Percentiles rank a stretch among this genome's conserved stretches.
Conservation (phyloP, 2,888 invertebrate genomes). For the Leptopilina syphax region DNA sequence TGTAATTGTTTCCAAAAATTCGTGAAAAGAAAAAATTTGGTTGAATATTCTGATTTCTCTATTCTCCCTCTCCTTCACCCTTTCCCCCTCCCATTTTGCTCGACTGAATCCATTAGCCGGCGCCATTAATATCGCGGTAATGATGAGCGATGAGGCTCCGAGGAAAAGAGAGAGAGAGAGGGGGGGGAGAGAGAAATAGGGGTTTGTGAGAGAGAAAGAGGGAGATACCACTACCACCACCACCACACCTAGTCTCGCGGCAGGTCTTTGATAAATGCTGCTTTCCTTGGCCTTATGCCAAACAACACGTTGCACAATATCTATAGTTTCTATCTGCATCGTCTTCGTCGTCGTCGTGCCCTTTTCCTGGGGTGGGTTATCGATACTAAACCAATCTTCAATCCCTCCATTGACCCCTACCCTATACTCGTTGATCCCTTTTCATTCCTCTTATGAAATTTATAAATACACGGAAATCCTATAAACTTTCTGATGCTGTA, state of each 20-base stretch:
- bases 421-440: background rate
- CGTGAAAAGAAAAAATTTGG: slow-evolving; percentile 55
- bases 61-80: slow-evolving; percentile 42
- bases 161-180: slow-evolving; percentile 53
- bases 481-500: no score
- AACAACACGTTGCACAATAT: slow-evolving; percentile 68
- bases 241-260: slow-evolving; percentile 46
- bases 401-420: background rate
- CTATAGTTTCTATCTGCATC: slow-evolving; percentile 54
- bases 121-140: slow-evolving; percentile 73
- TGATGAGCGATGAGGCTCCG: slow-evolving; percentile 71
- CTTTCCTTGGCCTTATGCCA: slow-evolving; percentile 68
- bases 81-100: slow-evolving; percentile 53
- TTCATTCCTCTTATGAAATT: background rate
- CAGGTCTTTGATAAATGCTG: slow-evolving; percentile 69
- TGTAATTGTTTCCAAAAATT: no score
- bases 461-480: no score
- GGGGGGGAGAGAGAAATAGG: slow-evolving; percentile 31
- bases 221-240: slow-evolving; percentile 30
- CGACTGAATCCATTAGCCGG: slow-evolving; percentile 71
- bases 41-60: slow-evolving; percentile 45
- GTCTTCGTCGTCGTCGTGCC: slow-evolving; percentile 36
- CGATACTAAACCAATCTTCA: slow-evolving; percentile 55
- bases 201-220: slow-evolving; percentile 31
- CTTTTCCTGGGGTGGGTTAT: slow-evolving; percentile 56